Evolutionary conservation across 2,888 invertebrate species (phyloP), one percentile per base, ranked within the genome.

Genomic region (Ennomos quercinarius): DNA sequence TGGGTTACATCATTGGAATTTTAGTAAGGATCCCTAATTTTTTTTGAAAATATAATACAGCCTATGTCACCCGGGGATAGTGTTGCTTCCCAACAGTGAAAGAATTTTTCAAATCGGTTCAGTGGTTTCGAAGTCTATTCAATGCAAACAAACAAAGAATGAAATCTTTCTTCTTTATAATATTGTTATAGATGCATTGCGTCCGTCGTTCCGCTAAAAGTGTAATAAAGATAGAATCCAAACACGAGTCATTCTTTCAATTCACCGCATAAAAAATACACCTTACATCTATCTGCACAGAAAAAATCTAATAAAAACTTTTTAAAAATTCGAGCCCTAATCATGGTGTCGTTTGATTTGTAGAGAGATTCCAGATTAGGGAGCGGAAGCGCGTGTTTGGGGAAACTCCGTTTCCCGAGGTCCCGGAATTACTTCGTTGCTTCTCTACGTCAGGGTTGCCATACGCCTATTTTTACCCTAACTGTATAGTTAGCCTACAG

Each of bases 361-460:
- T 80, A 76, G 73, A 78, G 71, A 74, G 78, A 76, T 81, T 76
- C 67, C 66, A 78, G 81, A 84, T 84, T 83, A 81, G 78, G 80
- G 69, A 69, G 68, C 73, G 76, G 77, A 78, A 78, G 77, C 71
- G 74, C 71, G 75, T 77, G 75, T 78, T 74, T 73, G 73, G 72
- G 76, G 76, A 83, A 86, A 86, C 81, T 77, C 74, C 81, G 80
- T 84, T 86, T 86, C 87, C 86, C 87, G 83, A 77, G 82, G 81
- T 76, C 76, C 73, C 73, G 12, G 80, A 81, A 84, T 86, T 83
- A 81, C 80, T 84, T 77, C 82, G 77, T 77, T 80, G 76, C 75
- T 70, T 77, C 36, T 41, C 41, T 38, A 51, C 27, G n/a, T n/a
- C n/a, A 46, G 51, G 46, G 51, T 47, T 52, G 57, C 47, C 42